Evolutionary conservation across 2,113 vertebrate genomes (phyloP), one percentile per base, ranked within the genome.

Genomic region (Rhinogobius similis): DNA sequence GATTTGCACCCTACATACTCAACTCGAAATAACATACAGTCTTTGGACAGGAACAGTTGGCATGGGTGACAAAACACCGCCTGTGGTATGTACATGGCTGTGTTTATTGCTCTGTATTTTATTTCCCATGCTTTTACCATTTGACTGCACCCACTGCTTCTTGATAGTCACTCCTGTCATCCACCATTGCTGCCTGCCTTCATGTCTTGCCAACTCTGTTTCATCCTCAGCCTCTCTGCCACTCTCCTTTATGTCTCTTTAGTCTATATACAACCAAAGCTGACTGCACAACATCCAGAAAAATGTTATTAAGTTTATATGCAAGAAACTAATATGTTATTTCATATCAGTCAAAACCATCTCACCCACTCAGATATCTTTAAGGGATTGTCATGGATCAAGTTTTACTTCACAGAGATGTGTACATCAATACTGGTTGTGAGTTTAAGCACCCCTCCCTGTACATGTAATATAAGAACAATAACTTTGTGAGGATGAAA

Each of bases 161-260:
- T 88, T 83, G 89, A 71, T 69, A 73, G 80, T 21, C 63, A 68
- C 82, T 88, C 78, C 84, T 90, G 89, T 91, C 90, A 88, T 91
- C 87, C 88, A 83, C 80, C 81, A 74, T 76, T 55, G 67, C 74
- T 80, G 82, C 81, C 73, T 80, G 82, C 82, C 78, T 83, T 76
- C 77, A 73, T 83, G 84, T 91, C 83, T 86, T 92, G 90, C 91
- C 89, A 84, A 70, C 71, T n/a, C n/a, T 29, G 73, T 84, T 88
- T 90, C 62, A 88, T 88, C 83, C 79, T 67, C 77, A 61, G 62
- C 76, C 68, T 65, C 67, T 68, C 58, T 62, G 52, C 74, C 82
- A 76, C 70, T 64, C 80, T 65, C 75, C 21, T 55, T 24, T 9
- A 23, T 50, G n/a, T 50, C 43, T 52, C 48, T 21, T 3, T 58